Evolutionary conservation across 1,140 invertebrate genomes (phyloP).

Genomic region (Drosophila takahashii): DNA sequence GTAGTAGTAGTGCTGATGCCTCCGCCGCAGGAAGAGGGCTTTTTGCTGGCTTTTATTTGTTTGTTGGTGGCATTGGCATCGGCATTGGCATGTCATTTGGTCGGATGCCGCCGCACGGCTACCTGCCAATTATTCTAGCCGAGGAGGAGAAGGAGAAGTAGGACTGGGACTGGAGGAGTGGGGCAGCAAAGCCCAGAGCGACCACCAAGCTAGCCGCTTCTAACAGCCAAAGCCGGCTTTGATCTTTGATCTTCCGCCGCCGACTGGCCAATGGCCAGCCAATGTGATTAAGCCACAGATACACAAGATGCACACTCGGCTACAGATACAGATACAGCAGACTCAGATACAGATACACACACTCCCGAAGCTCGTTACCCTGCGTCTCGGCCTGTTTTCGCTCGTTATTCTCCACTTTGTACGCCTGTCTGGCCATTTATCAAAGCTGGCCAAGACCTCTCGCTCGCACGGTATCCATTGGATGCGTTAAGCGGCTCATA

Average conservation of each 20-base stretch:
- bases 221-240: constrained; percentile 72
- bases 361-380: constrained; percentile 54
- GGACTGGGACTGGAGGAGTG: neutral
- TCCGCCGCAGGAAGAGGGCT: constrained; percentile 57
- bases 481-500: constrained; percentile 78
- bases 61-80: constrained; percentile 60
- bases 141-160: constrained; percentile 3
- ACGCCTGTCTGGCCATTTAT: constrained; percentile 83
- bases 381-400: constrained; percentile 68
- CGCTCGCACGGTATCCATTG: constrained; percentile 48
- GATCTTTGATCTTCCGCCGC: constrained; percentile 80
- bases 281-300: constrained; percentile 78
- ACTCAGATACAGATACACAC: constrained; percentile 7
- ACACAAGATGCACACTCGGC: constrained; percentile 13
- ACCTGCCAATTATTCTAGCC: constrained; percentile 81
- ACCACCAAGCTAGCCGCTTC: constrained; percentile 79
- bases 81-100: constrained; percentile 74
- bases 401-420: constrained; percentile 83
- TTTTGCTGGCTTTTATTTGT: constrained; percentile 46
- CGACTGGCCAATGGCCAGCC: constrained; percentile 80
- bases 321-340: neutral
- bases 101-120: constrained; percentile 59
- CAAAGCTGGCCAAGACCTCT: constrained; percentile 66
- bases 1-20: neutral
- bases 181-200: constrained; percentile 46